Evolutionary conservation across 2,797 vertebrate genomes (phyloP).

Genomic region (Nannoperca obscura): DNA sequence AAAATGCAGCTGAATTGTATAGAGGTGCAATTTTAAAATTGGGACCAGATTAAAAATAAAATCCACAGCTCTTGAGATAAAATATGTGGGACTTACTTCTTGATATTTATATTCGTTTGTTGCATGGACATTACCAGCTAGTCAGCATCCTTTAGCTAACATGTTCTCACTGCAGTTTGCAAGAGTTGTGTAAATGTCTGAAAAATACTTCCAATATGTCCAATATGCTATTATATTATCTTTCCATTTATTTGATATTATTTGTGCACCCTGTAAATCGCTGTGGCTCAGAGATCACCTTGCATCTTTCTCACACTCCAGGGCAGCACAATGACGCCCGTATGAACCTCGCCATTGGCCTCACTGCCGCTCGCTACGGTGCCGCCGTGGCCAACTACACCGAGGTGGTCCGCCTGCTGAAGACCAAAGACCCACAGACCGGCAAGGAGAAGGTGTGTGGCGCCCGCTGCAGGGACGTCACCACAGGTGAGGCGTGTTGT

Average conservation of each 20-base stretch:
- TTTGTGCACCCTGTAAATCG: neutral
- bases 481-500: constrained; percentile 86
- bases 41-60: too few relatives aligned
- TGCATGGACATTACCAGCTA: too few relatives aligned
- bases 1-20: neutral
- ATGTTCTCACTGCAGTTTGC: neutral
- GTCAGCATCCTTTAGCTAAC: neutral
- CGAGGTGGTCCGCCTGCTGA: constrained; percentile 92
- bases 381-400: constrained; percentile 94
- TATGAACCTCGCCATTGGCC: constrained; percentile 97
- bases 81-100: too few relatives aligned
- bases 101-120: too few relatives aligned
- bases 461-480: constrained; percentile 90
- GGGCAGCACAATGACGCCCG: constrained; percentile 98
- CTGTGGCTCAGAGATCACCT: neutral
- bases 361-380: constrained; percentile 93
- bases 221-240: neutral
- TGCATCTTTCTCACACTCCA: constrained; percentile 64
- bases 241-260: neutral
- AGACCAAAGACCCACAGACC: constrained; percentile 83
- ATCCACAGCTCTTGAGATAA: too few relatives aligned
- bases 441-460: constrained; percentile 88
- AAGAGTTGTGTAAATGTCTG: too few relatives aligned
- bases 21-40: neutral
- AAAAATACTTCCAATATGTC: too few relatives aligned